A percentile compares a stretch with the other conserved stretches of the same genome.
These are phyloP conservation scores for Athene cunicularia DNA, from an alignment of 2,113 vertebrate species.

Conservation along the genomic window DNA sequence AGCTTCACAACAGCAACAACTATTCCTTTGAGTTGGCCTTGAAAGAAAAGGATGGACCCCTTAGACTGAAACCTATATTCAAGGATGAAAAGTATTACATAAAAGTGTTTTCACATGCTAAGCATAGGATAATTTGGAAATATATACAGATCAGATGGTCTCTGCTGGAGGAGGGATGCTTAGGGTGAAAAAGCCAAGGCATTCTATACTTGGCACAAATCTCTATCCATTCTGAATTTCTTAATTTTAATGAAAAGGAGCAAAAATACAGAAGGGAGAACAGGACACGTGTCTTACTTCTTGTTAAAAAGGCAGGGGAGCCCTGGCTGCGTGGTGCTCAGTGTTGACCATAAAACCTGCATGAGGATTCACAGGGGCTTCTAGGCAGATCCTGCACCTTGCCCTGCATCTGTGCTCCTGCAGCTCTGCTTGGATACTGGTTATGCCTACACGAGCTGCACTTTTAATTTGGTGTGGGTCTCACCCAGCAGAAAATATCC, in stretches of 20 bases:
- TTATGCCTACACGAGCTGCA: not conserved
- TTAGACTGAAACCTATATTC: not conserved
- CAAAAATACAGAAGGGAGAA: not conserved
- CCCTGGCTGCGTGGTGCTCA: not conserved
- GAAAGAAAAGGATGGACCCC: not conserved
- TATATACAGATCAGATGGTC: not conserved
- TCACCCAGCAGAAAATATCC: not conserved
- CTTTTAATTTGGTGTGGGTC: not conserved
- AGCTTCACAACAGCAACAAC: not conserved
- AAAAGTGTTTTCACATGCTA: not conserved
- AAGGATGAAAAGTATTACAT: not conserved
- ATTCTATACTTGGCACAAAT: not conserved
- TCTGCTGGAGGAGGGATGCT: not conserved
- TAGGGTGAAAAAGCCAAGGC: not conserved
- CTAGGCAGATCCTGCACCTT: not conserved
- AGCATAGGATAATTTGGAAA: not conserved
- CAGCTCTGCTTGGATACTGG: not conserved
- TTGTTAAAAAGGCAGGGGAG: not conserved
- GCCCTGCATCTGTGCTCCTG: not conserved
- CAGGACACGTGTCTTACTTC: not conserved
- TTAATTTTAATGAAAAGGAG: not conserved
- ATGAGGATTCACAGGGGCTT: not conserved
- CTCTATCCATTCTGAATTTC: not conserved
- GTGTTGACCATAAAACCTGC: not conserved
- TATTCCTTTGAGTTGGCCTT: not conserved